Conservation (phyloP, 2,113 vertebrate genomes). For the Accipiter virgatus region DNA sequence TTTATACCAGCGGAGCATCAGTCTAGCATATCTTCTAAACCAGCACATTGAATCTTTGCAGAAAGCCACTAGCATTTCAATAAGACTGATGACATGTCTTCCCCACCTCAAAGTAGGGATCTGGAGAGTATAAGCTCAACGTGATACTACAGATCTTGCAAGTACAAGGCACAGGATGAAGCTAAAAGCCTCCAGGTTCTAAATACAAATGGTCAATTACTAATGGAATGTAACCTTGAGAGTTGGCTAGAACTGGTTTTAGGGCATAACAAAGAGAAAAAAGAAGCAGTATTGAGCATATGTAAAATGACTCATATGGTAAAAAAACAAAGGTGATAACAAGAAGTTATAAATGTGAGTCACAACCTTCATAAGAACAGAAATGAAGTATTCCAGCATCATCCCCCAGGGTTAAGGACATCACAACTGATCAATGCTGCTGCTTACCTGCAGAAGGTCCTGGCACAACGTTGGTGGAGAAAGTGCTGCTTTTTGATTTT, state of each 20-base stretch:
- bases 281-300: background rate
- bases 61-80: background rate
- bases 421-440: background rate
- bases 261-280: background rate
- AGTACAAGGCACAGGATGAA: background rate
- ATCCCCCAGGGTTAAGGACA: background rate
- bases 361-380: background rate
- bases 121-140: background rate
- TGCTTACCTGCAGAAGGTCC: background rate
- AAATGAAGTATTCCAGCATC: background rate
- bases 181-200: background rate
- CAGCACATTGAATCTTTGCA: background rate
- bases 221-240: background rate
- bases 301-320: background rate
- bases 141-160: background rate
- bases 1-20: background rate
- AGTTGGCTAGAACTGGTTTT: background rate
- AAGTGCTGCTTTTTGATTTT: background rate
- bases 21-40: background rate
- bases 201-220: background rate
- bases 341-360: background rate
- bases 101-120: background rate
- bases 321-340: background rate
- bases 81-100: background rate
- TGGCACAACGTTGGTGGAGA: background rate